Percentiles rank a stretch among this genome's conserved stretches.
phyloP scores from a whole-genome alignment of 2,797 vertebrate species.

The Xerus rutilus region DNA sequence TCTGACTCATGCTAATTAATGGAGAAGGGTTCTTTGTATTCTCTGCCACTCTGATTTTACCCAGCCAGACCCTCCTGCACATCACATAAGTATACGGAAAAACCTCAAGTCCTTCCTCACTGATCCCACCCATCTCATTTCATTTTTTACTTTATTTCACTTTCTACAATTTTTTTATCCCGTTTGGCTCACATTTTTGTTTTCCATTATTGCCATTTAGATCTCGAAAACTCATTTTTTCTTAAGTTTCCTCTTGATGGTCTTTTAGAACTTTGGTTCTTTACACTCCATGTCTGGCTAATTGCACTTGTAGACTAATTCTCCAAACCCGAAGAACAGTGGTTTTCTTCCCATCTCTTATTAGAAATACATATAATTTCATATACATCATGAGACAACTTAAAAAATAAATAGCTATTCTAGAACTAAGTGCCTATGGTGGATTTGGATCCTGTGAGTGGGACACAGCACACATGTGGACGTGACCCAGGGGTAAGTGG shows the following conservation, averaged over 20 bases:
- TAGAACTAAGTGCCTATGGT: background rate
- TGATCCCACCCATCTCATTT: background rate
- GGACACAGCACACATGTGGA: background rate
- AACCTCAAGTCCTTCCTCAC: background rate
- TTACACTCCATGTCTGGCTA: background rate
- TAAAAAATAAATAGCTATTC: slow-evolving; percentile 36
- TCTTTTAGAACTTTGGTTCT: slow-evolving; percentile 19
- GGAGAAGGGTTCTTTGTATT: background rate
- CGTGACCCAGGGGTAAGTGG: fast-evolving
- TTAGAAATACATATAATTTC: background rate
- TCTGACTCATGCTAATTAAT: background rate
- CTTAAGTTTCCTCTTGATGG: background rate
- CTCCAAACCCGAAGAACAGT: background rate
- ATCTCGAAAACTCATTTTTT: background rate
- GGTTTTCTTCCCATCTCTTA: background rate
- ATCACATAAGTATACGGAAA: background rate
- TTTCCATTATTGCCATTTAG: background rate
- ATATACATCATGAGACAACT: background rate
- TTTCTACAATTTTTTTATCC: background rate
- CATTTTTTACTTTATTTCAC: background rate
- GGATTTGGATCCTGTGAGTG: background rate
- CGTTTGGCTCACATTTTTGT: background rate
- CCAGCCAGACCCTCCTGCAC: background rate
- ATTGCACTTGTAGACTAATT: background rate
- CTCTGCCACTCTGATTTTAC: background rate